Evolutionary conservation across 2,888 invertebrate species (phyloP), one percentile per base, ranked within the genome.

Genomic region (Diploptera punctata): DNA sequence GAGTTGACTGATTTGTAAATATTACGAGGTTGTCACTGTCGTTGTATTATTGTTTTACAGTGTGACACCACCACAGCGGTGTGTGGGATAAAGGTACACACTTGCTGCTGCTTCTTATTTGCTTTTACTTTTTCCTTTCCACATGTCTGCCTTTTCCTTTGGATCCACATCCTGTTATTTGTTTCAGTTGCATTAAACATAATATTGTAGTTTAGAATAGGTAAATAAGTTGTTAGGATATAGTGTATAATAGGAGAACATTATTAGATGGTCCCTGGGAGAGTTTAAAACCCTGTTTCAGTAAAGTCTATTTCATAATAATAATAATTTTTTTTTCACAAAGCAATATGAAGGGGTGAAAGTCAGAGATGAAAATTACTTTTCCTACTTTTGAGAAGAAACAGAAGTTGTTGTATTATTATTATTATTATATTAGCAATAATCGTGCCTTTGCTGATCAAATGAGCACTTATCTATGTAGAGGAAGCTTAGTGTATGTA

Each of bases 41-140:
- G 16, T 26, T 38, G 21, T 57, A 43, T 69, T 72, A 52, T 72
- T 68, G 33, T 72, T 72, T 65, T 72, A 60, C 72, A 68, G 62
- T 68, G 72, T 69, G 52, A 69, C 44, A 38, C 31, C 52, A 44
- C 47, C 5, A 44, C 65, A 65, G 44, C 47, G 65, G 61, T 18
- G 52, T 69, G 62, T 44, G 52, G 68, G 54, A 43, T 26, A 57
- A 68, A 72, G 68, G 62, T 72, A 69, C 69, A 69, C 60, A 38
- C 69, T 57, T 57, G 60, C 57, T 33, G 57, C 57, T 26, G 60
- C 69, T 43, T 38, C 43, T 65, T 65, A 38, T 43, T 65, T 21
- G 3, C 24, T 68, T 21, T 19, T 21, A 38, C 43, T 69, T 68
- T 24, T 4, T 47, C 49, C 38, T 18, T 9, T 38, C 26, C 29